Percentiles rank a stretch among this genome's conserved stretches.
Evolutionary conservation across 2,113 vertebrate species (phyloP).

Genomic region (Vulpes lagopus): DNA sequence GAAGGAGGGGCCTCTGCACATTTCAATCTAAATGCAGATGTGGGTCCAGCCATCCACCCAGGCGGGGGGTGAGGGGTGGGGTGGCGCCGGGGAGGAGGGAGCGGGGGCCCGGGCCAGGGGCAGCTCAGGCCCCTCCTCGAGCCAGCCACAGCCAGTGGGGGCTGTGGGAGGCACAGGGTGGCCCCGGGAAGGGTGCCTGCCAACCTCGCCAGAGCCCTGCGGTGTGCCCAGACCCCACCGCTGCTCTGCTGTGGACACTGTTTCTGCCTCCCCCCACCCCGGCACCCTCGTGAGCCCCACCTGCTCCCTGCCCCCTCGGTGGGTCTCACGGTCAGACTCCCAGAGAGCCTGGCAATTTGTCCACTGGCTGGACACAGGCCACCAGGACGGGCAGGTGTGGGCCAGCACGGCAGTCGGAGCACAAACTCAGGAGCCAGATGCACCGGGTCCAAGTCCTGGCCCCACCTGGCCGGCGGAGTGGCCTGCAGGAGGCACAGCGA

Average conservation of each 20-base stretch:
- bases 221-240: not conserved
- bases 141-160: accelerated
- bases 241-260: too few relatives aligned
- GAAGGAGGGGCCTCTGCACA: accelerated
- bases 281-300: accelerated
- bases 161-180: not conserved
- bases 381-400: not conserved
- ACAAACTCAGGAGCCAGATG: not conserved
- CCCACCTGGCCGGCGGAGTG: accelerated
- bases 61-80: not conserved
- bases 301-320: not conserved
- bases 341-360: accelerated
- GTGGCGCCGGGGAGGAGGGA: not conserved
- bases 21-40: not conserved
- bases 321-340: not conserved
- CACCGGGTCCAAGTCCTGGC: not conserved
- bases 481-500: accelerated
- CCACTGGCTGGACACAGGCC: accelerated
- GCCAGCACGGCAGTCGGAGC: not conserved
- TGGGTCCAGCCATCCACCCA: accelerated
- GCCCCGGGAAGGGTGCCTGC: accelerated
- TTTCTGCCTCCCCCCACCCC: too few relatives aligned
- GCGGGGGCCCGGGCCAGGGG: accelerated
- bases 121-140: accelerated
- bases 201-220: accelerated